A percentile compares a stretch with the other conserved stretches of the same genome.
phyloP scores from a whole-genome alignment of 1,140 invertebrate genomes.

The Drosophila leontia region DNA sequence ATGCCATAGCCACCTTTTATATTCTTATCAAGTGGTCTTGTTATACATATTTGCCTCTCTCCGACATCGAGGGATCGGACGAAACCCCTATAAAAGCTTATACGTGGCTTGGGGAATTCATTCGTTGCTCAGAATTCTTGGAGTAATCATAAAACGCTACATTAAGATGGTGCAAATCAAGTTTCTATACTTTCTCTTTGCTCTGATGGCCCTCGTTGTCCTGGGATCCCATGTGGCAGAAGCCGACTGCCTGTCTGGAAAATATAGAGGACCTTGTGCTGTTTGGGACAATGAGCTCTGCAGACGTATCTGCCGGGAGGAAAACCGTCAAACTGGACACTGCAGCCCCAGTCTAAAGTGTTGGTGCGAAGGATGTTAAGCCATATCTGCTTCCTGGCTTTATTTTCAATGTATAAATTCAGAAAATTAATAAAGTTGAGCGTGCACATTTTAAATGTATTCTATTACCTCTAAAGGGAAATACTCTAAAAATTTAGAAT shows the following conservation, averaged over 20 bases:
- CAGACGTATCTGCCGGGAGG: conserved; percentile 21
- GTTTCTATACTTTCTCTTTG: conserved; percentile 16
- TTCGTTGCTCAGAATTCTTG: conserved; percentile 1
- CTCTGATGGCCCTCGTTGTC: conserved; percentile 24
- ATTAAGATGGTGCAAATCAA: conserved; percentile 24
- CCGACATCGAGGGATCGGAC: background rate
- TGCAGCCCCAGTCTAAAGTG: conserved; percentile 34
- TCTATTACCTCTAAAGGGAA: background rate
- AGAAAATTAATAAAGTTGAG: background rate
- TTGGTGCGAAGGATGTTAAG: conserved; percentile 37
- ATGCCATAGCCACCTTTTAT: background rate
- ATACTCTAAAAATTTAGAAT: background rate
- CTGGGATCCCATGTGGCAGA: conserved; percentile 18
- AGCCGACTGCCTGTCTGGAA: conserved; percentile 32
- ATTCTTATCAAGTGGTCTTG: conserved; percentile 2
- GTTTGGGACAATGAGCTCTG: conserved; percentile 32
- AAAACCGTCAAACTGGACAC: conserved; percentile 16
- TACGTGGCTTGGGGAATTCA: background rate
- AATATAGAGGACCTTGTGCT: conserved; percentile 17
- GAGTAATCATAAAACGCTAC: background rate
- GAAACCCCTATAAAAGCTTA: conserved; percentile 26
- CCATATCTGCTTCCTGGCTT: background rate
- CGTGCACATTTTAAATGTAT: background rate
- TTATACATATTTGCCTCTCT: background rate
- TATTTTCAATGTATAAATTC: background rate